Percentiles rank a stretch among this genome's conserved stretches.
These are phyloP conservation scores for Boleophthalmus pectinirostris DNA, from an alignment of 2,113 vertebrate species.

Conservation along the genomic window DNA sequence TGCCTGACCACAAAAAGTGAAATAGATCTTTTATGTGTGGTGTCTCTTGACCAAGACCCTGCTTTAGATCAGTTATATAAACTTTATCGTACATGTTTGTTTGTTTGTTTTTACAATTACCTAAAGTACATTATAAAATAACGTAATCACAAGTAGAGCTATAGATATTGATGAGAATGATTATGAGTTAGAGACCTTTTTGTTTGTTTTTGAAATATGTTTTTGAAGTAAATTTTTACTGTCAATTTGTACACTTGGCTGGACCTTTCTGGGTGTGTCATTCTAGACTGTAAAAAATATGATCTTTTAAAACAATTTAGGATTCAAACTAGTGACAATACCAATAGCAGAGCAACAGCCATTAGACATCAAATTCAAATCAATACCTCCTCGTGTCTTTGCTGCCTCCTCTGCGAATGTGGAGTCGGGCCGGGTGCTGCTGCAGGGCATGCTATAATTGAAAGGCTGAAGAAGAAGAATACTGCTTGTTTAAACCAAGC, in stretches of 20 bases:
- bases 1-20: too few species aligned
- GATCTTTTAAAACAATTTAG: conserved; percentile 18
- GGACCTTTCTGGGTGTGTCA: conserved; percentile 1
- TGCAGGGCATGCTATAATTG: conserved; percentile 81
- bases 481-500: conserved; percentile 79
- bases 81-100: not conserved
- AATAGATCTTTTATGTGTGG: too few species aligned
- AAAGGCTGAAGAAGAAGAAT: conserved; percentile 78
- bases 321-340: conserved; percentile 47
- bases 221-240: not conserved
- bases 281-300: conserved; percentile 31
- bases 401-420: conserved; percentile 50
- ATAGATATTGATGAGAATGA: too few species aligned
- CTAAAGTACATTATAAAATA: too few species aligned
- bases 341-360: conserved; percentile 52
- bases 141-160: too few species aligned
- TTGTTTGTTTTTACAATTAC: too few species aligned
- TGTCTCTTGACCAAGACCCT: not conserved
- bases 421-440: conserved; percentile 69
- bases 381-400: conserved; percentile 61
- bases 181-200: too few species aligned
- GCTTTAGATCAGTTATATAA: not conserved
- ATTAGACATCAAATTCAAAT: conserved; percentile 69
- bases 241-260: not conserved
- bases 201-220: not conserved